Conservation (phyloP, 2,113 vertebrate genomes). For the Apodemus speciosus region DNA sequence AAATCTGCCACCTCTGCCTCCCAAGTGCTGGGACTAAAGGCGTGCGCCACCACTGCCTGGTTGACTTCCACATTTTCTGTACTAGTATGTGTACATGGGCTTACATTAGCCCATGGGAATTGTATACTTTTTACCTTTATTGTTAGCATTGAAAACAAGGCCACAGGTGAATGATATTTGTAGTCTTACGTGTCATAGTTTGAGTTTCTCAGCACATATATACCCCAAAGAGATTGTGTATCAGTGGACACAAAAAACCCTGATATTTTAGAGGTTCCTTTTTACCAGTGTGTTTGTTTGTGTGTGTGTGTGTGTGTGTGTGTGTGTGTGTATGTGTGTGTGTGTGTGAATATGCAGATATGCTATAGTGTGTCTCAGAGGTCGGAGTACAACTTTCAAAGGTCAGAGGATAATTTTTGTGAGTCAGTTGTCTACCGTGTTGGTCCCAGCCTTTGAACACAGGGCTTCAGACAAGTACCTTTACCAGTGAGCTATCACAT, state of each 20-base stretch:
- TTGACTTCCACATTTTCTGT: not conserved
- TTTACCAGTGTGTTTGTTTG: not conserved
- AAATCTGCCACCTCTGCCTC: too few species aligned
- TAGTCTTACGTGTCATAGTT: constrained; percentile 54
- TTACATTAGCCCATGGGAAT: not conserved
- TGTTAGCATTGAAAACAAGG: constrained; percentile 64
- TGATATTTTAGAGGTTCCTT: not conserved
- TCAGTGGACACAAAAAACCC: constrained; percentile 55
- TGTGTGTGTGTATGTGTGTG: not conserved
- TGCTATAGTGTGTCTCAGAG: not conserved
- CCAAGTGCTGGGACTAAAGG: too few species aligned
- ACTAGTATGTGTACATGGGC: not conserved
- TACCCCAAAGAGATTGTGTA: constrained; percentile 68
- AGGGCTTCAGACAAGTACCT: not conserved
- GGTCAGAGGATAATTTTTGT: not conserved
- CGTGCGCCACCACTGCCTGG: too few species aligned
- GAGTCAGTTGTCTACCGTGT: not conserved
- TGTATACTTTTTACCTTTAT: constrained; percentile 30
- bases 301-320: not conserved
- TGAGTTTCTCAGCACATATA: constrained; percentile 51
- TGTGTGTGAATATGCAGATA: not conserved
- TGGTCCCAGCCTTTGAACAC: not conserved
- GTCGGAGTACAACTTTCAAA: not conserved
- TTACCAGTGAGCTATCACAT: not conserved
- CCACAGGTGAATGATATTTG: constrained; percentile 51